These are phyloP conservation scores for Stichopus chloronotus DNA, from an alignment of 35 echinoderm and acorn worm genomes.

Conservation along the genomic window DNA sequence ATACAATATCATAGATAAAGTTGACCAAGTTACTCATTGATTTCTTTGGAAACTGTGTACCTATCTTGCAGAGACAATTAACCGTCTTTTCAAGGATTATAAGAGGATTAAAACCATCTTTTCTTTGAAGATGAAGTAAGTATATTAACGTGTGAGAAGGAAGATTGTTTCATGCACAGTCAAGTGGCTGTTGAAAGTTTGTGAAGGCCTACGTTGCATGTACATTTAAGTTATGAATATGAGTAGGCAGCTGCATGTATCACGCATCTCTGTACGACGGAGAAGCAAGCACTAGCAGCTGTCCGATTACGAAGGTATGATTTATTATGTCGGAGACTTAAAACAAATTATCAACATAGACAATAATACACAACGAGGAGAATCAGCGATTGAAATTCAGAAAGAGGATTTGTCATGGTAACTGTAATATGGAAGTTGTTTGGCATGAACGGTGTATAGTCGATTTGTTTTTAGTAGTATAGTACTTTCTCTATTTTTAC, in stretches of 20 bases:
- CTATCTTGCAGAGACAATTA: background rate
- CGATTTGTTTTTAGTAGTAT: too few relatives aligned
- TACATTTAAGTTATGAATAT: background rate
- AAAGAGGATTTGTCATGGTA: background rate
- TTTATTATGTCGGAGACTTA: constrained; percentile 5
- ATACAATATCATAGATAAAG: background rate
- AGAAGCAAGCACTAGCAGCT: background rate
- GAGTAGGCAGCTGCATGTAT: background rate
- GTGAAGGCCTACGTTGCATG: background rate
- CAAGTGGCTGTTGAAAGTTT: background rate
- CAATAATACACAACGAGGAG: background rate
- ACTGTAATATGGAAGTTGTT: background rate
- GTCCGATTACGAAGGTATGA: background rate
- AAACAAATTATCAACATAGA: background rate
- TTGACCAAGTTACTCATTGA: background rate
- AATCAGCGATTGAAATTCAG: background rate
- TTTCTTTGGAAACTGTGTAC: background rate
- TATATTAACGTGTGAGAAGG: background rate
- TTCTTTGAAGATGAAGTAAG: constrained; percentile 4
- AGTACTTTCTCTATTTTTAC: too few relatives aligned
- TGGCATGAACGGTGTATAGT: background rate
- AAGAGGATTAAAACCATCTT: background rate
- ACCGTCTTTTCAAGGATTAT: background rate
- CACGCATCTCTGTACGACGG: too few relatives aligned
- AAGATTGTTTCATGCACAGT: background rate